Conservation (phyloP, 92 coral and sea anemone species). For the Desmophyllum pertusum region DNA sequence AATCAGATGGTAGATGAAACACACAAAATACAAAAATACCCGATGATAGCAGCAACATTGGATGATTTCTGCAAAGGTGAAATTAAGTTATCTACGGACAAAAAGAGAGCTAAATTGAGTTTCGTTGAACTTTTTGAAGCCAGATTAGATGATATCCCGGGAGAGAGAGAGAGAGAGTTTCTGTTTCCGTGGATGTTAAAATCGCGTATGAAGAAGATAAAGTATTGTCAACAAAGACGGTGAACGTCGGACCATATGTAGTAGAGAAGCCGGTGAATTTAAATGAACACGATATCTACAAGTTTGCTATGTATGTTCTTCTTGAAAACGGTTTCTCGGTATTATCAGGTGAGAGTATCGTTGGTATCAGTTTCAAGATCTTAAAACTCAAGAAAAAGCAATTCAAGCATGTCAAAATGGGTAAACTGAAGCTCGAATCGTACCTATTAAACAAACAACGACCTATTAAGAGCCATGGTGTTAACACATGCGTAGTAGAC, state of each 20-base stretch:
- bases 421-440: slow-evolving; percentile 35
- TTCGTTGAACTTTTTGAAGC: not conserved
- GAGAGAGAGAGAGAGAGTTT: not conserved
- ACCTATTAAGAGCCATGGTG: slow-evolving; percentile 24
- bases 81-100: not conserved
- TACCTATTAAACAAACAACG: slow-evolving; percentile 36
- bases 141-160: not conserved
- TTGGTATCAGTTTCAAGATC: not conserved
- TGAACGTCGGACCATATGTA: slow-evolving; percentile 32
- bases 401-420: slow-evolving; percentile 26
- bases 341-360: not conserved
- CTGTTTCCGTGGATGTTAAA: too few species aligned
- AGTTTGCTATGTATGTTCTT: not conserved
- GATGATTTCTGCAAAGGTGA: not conserved
- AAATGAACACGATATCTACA: not conserved
- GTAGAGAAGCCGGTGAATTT: not conserved
- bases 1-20: not conserved
- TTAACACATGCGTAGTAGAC: slow-evolving; percentile 42
- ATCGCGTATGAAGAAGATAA: too few species aligned
- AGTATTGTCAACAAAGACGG: too few species aligned
- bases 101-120: not conserved
- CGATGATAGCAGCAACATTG: not conserved
- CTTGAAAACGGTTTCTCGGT: not conserved
- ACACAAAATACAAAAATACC: not conserved
- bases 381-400: not conserved